phyloP scores from a whole-genome alignment of 1,140 invertebrate genomes.

The Lethrus apterus region DNA sequence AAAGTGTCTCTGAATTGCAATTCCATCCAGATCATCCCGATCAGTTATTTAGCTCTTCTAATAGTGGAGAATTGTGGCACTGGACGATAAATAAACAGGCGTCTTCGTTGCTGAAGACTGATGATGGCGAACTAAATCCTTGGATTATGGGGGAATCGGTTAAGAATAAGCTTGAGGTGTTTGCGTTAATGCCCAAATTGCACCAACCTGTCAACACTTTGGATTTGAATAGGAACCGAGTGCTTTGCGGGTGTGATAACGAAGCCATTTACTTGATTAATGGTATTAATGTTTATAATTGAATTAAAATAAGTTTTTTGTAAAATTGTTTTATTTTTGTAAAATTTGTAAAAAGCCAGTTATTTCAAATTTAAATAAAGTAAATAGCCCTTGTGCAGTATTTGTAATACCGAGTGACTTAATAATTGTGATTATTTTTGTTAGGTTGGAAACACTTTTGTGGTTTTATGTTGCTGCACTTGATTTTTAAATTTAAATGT shows the following conservation, averaged over 20 bases:
- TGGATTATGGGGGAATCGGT: conserved; percentile 60
- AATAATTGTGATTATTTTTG: too few species aligned
- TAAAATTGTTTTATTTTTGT: too few species aligned
- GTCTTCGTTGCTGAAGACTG: conserved; percentile 26
- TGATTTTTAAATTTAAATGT: too few species aligned
- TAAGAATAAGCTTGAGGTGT: conserved; percentile 63
- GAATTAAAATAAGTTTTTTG: neutral
- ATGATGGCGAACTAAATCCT: conserved; percentile 44
- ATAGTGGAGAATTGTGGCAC: conserved; percentile 77
- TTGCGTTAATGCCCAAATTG: conserved; percentile 58
- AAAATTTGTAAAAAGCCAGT: too few species aligned
- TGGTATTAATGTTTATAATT: conserved; percentile 44
- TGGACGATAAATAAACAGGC: conserved; percentile 51
- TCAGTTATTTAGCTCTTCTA: conserved; percentile 72
- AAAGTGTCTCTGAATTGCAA: conserved; percentile 68
- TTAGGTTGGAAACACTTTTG: too few species aligned
- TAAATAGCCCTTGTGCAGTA: too few species aligned
- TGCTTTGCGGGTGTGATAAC: conserved; percentile 75
- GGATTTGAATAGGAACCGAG: conserved; percentile 60
- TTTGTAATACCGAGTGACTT: too few species aligned
- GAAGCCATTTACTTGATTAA: conserved; percentile 72
- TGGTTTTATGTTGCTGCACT: too few species aligned
- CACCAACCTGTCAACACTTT: conserved; percentile 72
- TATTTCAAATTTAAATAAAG: too few species aligned
- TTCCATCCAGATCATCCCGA: conserved; percentile 78